These are phyloP conservation scores for Drosophila rufa DNA, from an alignment of 1,140 invertebrate species.

Conservation along the genomic window DNA sequence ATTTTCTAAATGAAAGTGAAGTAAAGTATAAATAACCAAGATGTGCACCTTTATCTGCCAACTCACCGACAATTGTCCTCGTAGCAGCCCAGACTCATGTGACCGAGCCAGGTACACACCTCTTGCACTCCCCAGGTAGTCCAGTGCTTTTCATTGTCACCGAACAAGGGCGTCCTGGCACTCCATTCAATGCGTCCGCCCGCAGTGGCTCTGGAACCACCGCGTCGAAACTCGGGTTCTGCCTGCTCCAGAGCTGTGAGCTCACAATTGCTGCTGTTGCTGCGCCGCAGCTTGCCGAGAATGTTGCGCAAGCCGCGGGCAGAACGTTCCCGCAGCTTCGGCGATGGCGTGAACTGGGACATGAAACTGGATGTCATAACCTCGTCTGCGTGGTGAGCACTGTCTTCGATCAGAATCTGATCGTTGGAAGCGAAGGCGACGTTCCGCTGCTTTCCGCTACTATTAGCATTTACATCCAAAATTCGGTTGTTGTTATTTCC, in stretches of 20 bases:
- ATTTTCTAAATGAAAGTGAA: constrained; percentile 56
- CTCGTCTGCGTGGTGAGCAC: constrained; percentile 39
- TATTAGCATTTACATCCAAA: constrained; percentile 85
- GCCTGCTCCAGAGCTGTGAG: constrained; percentile 86
- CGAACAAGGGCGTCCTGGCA: constrained; percentile 67
- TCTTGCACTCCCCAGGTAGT: constrained; percentile 93
- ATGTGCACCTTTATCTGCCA: background rate
- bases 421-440: constrained; percentile 89
- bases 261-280: constrained; percentile 87
- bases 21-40: background rate
- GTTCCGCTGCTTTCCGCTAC: constrained; percentile 72
- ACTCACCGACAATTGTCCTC: constrained; percentile 88
- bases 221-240: constrained; percentile 89
- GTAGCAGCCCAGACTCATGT: constrained; percentile 94
- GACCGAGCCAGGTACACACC: constrained; percentile 94
- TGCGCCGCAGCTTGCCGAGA: constrained; percentile 90
- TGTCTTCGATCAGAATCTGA: constrained; percentile 86
- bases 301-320: constrained; percentile 88
- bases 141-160: constrained; percentile 86
- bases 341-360: constrained; percentile 87
- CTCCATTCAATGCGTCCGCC: constrained; percentile 91
- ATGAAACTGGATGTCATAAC: constrained; percentile 80
- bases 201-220: constrained; percentile 91
- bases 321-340: constrained; percentile 84
- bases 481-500: constrained; percentile 60